These are phyloP conservation scores for Astyanax mexicanus DNA, from an alignment of 2,797 vertebrate genomes.

Conservation along the genomic window DNA sequence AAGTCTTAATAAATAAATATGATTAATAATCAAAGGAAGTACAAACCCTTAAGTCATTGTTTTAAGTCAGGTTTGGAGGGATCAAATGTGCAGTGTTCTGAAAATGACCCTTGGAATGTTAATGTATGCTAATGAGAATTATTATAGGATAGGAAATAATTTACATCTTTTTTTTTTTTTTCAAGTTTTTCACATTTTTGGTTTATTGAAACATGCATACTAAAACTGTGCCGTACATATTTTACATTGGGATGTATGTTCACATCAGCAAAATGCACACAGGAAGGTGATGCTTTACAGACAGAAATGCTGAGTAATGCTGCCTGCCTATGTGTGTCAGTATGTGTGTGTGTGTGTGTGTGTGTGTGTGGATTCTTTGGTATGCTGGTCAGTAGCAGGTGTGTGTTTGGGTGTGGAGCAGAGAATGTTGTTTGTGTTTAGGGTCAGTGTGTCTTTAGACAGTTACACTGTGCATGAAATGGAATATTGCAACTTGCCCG, in stretches of 20 bases:
- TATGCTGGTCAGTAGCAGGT: constrained; percentile 47
- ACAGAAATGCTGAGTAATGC: constrained; percentile 2
- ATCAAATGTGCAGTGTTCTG: too few species aligned
- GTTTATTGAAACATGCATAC: too few species aligned
- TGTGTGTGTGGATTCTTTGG: constrained; percentile 5
- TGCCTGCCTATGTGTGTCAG: neutral
- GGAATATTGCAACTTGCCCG: constrained; percentile 45
- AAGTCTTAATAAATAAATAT: too few species aligned
- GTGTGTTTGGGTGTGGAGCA: constrained; percentile 54
- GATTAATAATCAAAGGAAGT: too few species aligned
- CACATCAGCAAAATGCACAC: neutral
- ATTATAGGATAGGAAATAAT: too few species aligned
- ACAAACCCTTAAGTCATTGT: too few species aligned
- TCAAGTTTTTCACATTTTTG: too few species aligned
- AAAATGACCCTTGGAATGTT: too few species aligned
- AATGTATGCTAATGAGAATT: too few species aligned
- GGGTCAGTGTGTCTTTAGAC: constrained; percentile 47
- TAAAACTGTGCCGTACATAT: too few species aligned
- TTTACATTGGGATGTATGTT: neutral
- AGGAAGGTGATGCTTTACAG: neutral
- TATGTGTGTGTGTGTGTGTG: neutral
- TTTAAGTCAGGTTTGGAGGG: too few species aligned
- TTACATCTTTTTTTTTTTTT: too few species aligned
- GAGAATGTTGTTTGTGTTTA: constrained; percentile 57
- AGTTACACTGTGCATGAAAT: constrained; percentile 44